These are phyloP conservation scores for Xanthorhoe designata DNA, from an alignment of 2,888 invertebrate genomes.

Conservation along the genomic window DNA sequence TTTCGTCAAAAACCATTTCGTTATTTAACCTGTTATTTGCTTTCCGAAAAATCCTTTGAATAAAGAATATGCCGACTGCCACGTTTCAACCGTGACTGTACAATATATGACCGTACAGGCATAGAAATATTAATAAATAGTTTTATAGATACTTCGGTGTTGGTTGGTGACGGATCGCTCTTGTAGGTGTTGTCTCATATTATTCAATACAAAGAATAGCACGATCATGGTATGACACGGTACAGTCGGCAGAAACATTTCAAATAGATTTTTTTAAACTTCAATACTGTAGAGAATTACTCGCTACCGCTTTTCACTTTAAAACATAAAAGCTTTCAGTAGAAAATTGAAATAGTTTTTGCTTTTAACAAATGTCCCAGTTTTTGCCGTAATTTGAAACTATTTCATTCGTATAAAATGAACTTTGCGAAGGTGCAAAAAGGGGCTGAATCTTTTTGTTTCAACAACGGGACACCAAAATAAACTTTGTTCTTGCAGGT, in stretches of 20 bases:
- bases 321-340: neutral
- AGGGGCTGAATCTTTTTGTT: neutral
- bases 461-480: neutral
- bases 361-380: conserved; percentile 1
- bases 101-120: no score
- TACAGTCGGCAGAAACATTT: neutral
- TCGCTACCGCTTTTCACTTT: neutral
- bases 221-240: no score
- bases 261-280: neutral
- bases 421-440: neutral
- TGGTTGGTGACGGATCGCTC: no score
- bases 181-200: no score
- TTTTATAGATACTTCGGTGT: no score
- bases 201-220: no score
- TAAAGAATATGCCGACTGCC: no score
- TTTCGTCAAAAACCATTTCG: no score
- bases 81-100: no score
- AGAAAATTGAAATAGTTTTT: conserved; percentile 10
- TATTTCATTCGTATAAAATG: conserved; percentile 1
- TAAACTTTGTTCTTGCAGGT: conserved; percentile 77
- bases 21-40: neutral
- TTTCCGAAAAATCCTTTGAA: neutral
- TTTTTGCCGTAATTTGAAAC: conserved; percentile 6
- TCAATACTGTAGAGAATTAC: neutral
- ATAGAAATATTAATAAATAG: no score